phyloP scores from a whole-genome alignment of 1,140 invertebrate genomes.

The Drosophila athabasca region DNA sequence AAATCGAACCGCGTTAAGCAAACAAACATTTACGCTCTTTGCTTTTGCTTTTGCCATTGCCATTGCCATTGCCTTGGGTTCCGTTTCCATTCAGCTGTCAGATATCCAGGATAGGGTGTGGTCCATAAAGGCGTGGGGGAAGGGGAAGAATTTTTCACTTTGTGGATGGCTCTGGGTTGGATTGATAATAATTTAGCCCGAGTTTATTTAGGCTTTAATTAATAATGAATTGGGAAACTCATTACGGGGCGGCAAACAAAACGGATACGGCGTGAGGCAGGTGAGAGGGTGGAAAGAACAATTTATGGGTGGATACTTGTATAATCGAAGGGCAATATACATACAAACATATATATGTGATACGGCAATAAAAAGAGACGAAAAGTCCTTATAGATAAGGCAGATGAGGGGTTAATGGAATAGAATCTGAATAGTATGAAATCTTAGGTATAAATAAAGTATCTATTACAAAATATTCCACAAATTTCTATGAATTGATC shows the following conservation, averaged over 20 bases:
- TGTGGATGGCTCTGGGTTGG: conserved; percentile 57
- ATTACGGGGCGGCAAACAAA: conserved; percentile 74
- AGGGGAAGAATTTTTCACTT: conserved; percentile 38
- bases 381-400: no score
- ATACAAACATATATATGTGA: no score
- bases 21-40: conserved; percentile 58
- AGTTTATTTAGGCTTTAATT: conserved; percentile 82
- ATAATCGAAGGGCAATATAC: no score
- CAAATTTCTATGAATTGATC: no score
- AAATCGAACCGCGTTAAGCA: conserved; percentile 78
- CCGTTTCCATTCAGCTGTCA: not conserved
- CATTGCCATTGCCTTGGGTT: conserved; percentile 18
- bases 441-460: no score
- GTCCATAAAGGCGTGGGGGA: not conserved
- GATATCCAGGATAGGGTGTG: not conserved
- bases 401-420: no score
- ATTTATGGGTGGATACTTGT: not conserved
- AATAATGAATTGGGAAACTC: conserved; percentile 82
- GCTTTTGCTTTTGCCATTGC: conserved; percentile 35
- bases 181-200: conserved; percentile 75
- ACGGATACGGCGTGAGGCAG: conserved; percentile 3
- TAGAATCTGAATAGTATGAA: no score
- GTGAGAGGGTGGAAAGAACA: conserved; percentile 26
- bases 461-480: no score
- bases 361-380: no score